Evolutionary conservation across 2,888 invertebrate species (phyloP), one percentile per base, ranked within the genome.

Genomic region (Eristalis arbustorum): DNA sequence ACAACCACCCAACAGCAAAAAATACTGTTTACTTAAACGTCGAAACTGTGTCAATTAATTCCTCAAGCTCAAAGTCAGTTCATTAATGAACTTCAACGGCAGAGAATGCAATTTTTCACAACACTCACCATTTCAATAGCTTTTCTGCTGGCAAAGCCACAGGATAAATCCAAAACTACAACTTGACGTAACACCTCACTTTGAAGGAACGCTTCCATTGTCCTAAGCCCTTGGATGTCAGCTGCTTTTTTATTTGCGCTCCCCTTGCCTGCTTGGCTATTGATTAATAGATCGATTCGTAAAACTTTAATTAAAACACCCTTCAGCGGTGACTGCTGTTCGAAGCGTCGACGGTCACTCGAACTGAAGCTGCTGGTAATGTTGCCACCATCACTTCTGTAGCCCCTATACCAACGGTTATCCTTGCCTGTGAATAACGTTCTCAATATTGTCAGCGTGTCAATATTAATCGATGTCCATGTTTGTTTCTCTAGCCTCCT

Each of bases 101-200:
- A 64, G n/a, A 22, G 61, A 69, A 62, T 37, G 68, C 23, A 69
- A 37, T 56, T 62, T 23, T 49, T 42, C 37, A 76, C 84, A 84
- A 59, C 78, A 90, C 91, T 91, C 88, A 92, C 92, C 92, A 92
- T 88, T 90, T 92, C 89, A 69, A 92, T 89, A 63, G 92, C 89
- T 75, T 90, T 89, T 42, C 91, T 91, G 89, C 92, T 92, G 61
- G 90, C 89, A 73, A 73, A 71, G 77, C 92, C 91, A 88, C 92
- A 92, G 77, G 91, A 90, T 87, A 92, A 90, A 90, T 92, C 91
- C 84, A 92, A 89, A 62, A 90, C 91, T 81, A 91, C 91, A 89
- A 92, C 88, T 89, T 92, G 92, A 81, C 90, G 89, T 73, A 90
- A 88, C 71, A 89, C 89, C 84, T 92, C 92, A 84, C 89, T 79